phyloP scores from a whole-genome alignment of 1,140 invertebrate species.

The Epicauta chinensis region DNA sequence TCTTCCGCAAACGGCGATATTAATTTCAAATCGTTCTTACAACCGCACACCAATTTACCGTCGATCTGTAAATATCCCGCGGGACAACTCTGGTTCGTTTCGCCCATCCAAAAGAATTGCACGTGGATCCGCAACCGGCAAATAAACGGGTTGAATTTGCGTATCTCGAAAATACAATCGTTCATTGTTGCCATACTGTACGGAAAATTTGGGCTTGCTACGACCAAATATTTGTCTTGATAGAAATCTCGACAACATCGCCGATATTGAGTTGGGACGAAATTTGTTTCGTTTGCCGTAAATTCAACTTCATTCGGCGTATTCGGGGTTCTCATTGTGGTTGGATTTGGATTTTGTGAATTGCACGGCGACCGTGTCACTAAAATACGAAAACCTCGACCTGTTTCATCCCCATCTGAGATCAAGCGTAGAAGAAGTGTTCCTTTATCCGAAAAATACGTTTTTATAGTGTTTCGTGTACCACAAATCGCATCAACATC shows the following conservation, averaged over 20 bases:
- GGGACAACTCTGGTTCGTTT: conserved; percentile 38
- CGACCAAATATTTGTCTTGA: conserved; percentile 44
- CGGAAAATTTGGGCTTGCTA: conserved; percentile 53
- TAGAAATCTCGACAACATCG: conserved; percentile 44
- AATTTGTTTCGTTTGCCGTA: conserved; percentile 1
- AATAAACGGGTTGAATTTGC: conserved; percentile 43
- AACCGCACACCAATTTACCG: conserved; percentile 51
- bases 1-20: conserved; percentile 32
- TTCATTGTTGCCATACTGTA: conserved; percentile 33
- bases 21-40: conserved; percentile 46
- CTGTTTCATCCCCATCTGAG: conserved; percentile 17
- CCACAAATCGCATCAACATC: conserved; percentile 46
- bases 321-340: conserved; percentile 9
- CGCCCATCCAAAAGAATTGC: conserved; percentile 50
- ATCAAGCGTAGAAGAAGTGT: conserved; percentile 30
- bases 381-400: conserved; percentile 48
- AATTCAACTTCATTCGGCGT: conserved; percentile 19
- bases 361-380: conserved; percentile 45
- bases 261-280: not conserved
- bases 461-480: conserved; percentile 42
- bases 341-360: not conserved
- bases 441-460: conserved; percentile 45
- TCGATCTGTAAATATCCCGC: conserved; percentile 50
- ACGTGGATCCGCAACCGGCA: conserved; percentile 50
- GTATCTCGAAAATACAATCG: conserved; percentile 48